Evolutionary conservation across 2,888 invertebrate species (phyloP).

Genomic region (Parnassius orleans): DNA sequence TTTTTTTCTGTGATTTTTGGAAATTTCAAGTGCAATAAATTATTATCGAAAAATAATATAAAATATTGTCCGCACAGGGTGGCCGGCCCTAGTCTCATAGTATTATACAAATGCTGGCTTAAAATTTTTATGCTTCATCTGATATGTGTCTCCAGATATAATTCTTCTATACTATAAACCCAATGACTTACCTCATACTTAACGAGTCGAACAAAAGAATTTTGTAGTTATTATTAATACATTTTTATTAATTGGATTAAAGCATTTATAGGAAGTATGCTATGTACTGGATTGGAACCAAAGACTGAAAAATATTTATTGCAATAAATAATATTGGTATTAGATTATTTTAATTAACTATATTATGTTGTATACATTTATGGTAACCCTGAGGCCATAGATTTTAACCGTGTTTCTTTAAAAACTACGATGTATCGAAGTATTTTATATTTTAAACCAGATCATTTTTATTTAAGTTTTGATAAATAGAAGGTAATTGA

Average conservation of each 20-base stretch:
- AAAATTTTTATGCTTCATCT: slow-evolving; percentile 40
- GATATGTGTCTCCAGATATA: slow-evolving; percentile 47
- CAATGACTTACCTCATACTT: slow-evolving; percentile 32
- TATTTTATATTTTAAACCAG: background rate
- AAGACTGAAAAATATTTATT: slow-evolving; percentile 74
- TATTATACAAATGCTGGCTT: slow-evolving; percentile 31
- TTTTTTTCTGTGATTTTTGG: slow-evolving; percentile 61
- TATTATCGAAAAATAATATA: slow-evolving; percentile 17
- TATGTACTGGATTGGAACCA: slow-evolving; percentile 70
- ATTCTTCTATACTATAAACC: slow-evolving; percentile 24
- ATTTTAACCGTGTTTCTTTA: slow-evolving; percentile 13
- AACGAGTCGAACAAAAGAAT: slow-evolving; percentile 47
- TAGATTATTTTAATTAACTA: slow-evolving; percentile 55
- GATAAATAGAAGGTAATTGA: slow-evolving; percentile 9
- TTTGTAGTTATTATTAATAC: slow-evolving; percentile 41
- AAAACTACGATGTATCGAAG: background rate
- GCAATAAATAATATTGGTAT: slow-evolving; percentile 64
- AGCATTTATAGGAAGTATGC: slow-evolving; percentile 53
- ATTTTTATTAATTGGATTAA: slow-evolving; percentile 41
- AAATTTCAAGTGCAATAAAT: slow-evolving; percentile 68
- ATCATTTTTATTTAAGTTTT: slow-evolving; percentile 19
- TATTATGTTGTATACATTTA: slow-evolving; percentile 16
- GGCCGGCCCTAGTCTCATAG: slow-evolving; percentile 50
- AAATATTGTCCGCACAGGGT: slow-evolving; percentile 45
- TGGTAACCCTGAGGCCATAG: slow-evolving; percentile 12